Evolutionary conservation across 1,140 invertebrate species (phyloP).

Genomic region (Pseudobourletiella spinata): DNA sequence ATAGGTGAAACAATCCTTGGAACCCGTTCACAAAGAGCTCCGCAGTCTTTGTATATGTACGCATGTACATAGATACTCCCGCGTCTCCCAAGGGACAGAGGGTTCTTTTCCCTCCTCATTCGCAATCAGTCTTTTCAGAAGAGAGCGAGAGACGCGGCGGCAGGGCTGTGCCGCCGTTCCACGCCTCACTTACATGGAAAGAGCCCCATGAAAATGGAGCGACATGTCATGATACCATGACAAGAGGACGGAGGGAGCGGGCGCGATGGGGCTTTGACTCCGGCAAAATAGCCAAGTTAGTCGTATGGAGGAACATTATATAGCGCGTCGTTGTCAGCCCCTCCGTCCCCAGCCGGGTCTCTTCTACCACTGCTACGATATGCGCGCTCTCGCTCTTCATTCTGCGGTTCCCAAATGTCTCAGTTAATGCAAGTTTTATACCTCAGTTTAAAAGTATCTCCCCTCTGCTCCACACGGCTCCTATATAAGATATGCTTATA

Average conservation of each 20-base stretch:
- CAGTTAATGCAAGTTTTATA: not conserved
- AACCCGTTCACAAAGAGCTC: slow-evolving; percentile 13
- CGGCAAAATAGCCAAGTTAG: too few relatives aligned
- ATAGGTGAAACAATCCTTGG: slow-evolving; percentile 34
- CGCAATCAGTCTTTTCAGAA: too few relatives aligned
- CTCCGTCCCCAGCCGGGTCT: not conserved
- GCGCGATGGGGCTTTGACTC: too few relatives aligned
- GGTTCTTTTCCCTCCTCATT: slow-evolving; percentile 21
- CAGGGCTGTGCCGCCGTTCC: not conserved
- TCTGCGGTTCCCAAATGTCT: slow-evolving; percentile 1
- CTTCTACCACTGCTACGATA: slow-evolving; percentile 7
- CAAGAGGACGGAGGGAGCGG: too few relatives aligned
- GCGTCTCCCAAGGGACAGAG: slow-evolving; percentile 23
- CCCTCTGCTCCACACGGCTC: too few relatives aligned
- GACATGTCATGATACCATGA: too few relatives aligned
- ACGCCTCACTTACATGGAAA: not conserved
- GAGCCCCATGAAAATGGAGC: too few relatives aligned
- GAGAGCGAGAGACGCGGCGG: too few relatives aligned
- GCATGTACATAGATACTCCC: slow-evolving; percentile 17
- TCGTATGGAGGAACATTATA: too few relatives aligned
- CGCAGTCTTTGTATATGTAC: too few relatives aligned
- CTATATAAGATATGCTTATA: too few relatives aligned
- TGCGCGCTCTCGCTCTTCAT: not conserved
- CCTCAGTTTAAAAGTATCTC: not conserved
- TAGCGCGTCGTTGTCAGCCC: too few relatives aligned